A percentile compares a stretch with the other conserved stretches of the same genome.
phyloP scores from a whole-genome alignment of 1,140 invertebrate genomes.

The Ceratina japonica region DNA sequence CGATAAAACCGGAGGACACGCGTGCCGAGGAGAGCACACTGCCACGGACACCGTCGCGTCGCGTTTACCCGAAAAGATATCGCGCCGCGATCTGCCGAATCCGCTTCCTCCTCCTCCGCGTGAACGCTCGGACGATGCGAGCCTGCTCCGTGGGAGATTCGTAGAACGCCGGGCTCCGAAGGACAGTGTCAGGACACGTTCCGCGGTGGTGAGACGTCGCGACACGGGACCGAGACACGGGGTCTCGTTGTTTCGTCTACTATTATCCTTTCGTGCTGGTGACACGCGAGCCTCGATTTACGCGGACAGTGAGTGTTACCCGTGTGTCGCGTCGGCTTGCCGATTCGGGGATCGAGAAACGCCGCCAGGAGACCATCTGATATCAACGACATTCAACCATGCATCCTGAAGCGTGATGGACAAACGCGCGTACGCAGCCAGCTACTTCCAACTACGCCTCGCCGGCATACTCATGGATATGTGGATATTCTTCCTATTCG shows the following conservation, averaged over 20 bases:
- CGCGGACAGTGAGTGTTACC: constrained; percentile 43
- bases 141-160: constrained; percentile 30
- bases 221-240: constrained; percentile 21
- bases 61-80: not conserved
- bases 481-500: constrained; percentile 71
- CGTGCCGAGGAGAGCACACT: constrained; percentile 12
- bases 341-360: not conserved
- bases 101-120: not conserved
- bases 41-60: constrained; percentile 5
- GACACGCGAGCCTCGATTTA: constrained; percentile 32
- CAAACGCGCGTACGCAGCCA: constrained; percentile 45
- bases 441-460: constrained; percentile 46
- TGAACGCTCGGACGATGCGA: constrained; percentile 38
- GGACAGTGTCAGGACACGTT: constrained; percentile 45
- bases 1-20: constrained; percentile 8
- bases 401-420: constrained; percentile 57
- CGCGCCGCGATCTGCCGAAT: not conserved
- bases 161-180: constrained; percentile 1
- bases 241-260: constrained; percentile 5
- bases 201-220: constrained; percentile 30
- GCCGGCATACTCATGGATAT: constrained; percentile 69
- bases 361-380: not conserved
- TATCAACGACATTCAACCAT: constrained; percentile 38
- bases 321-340: constrained; percentile 19
- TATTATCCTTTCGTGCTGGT: constrained; percentile 13